A percentile compares a stretch with the other conserved stretches of the same genome.
phyloP scores from a whole-genome alignment of 2,113 vertebrate species.

The Ailurus styani region DNA sequence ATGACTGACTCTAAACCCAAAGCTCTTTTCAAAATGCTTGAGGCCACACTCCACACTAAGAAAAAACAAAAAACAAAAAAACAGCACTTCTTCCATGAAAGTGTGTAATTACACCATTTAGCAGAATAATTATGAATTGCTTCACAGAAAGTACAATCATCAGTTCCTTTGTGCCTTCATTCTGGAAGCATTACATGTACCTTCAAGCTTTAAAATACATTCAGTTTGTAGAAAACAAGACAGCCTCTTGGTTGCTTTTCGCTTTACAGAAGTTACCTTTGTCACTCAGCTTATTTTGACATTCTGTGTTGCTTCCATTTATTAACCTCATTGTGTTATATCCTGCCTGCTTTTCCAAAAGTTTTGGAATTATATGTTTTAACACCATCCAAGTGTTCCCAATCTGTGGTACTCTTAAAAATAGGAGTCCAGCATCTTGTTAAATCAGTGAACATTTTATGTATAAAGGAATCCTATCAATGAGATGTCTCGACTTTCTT shows the following conservation, averaged over 20 bases:
- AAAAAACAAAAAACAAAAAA: background rate
- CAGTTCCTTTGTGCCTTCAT: background rate
- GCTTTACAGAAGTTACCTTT: background rate
- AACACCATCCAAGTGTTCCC: background rate
- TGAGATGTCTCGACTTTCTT: background rate
- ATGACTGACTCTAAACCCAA: background rate
- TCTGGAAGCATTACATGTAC: background rate
- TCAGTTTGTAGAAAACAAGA: background rate
- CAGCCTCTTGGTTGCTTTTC: background rate
- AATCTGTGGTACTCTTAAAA: background rate
- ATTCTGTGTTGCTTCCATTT: background rate
- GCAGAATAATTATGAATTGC: slow-evolving; percentile 31
- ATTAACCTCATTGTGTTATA: background rate
- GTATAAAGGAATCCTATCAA: background rate
- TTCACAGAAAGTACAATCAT: background rate
- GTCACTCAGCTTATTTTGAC: background rate
- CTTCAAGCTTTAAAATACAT: background rate
- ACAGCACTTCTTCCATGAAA: background rate
- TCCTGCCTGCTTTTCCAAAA: background rate
- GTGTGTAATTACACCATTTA: background rate
- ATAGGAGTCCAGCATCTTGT: background rate
- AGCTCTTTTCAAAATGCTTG: background rate
- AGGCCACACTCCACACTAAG: background rate
- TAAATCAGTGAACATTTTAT: background rate
- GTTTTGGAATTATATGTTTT: background rate